A percentile compares a stretch with the other conserved stretches of the same genome.
These are phyloP conservation scores for Polypterus bichir DNA, from an alignment of 2,113 vertebrate species.

Conservation along the genomic window DNA sequence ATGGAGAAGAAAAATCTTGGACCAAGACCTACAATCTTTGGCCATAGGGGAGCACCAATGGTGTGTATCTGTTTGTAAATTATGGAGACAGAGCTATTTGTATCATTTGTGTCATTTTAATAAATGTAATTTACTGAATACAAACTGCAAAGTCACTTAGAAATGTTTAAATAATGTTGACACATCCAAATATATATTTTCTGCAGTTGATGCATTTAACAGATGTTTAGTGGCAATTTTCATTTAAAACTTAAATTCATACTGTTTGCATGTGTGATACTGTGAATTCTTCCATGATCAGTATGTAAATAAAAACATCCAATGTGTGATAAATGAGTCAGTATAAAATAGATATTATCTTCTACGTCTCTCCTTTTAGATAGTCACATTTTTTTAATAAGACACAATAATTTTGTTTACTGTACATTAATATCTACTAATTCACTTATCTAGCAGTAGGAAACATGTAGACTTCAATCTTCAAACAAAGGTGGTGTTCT, in stretches of 20 bases:
- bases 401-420: no score
- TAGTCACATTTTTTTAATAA: no score
- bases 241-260: background rate
- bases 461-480: no score
- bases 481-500: no score
- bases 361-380: no score
- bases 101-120: background rate
- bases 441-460: no score
- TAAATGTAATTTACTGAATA: background rate
- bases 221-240: background rate
- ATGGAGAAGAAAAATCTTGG: constrained; percentile 72
- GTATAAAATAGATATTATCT: no score
- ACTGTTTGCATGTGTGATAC: no score
- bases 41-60: constrained; percentile 80
- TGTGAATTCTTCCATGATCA: no score
- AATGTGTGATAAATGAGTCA: no score
- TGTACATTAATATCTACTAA: no score
- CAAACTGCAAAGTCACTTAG: background rate
- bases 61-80: constrained; percentile 44
- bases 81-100: background rate
- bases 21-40: constrained; percentile 66
- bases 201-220: background rate
- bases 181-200: constrained; percentile 2
- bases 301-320: no score
- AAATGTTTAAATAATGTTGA: background rate